phyloP scores from a whole-genome alignment of 2,113 vertebrate genomes.

The Tautogolabrus adspersus region DNA sequence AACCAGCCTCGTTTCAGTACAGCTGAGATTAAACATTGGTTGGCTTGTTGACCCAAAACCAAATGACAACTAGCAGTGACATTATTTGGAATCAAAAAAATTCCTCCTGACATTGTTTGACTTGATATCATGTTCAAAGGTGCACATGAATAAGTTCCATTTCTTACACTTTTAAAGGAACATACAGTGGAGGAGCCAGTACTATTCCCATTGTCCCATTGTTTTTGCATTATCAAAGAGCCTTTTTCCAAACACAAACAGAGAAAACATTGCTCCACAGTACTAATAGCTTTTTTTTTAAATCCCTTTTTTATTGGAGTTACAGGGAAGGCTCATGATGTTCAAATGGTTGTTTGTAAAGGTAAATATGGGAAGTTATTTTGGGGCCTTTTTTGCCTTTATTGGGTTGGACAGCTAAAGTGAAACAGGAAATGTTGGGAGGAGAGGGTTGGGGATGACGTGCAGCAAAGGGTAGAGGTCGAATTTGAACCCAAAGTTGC shows the following conservation, averaged over 20 bases:
- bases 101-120: background rate
- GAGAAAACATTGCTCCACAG: background rate
- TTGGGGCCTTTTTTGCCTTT: too few relatives aligned
- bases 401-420: too few relatives aligned
- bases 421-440: too few relatives aligned
- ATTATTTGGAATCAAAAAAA: background rate
- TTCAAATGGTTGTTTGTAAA: background rate
- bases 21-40: slow-evolving; percentile 2
- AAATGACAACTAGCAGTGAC: background rate
- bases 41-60: slow-evolving; percentile 5
- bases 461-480: too few relatives aligned
- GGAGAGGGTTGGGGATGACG: too few relatives aligned
- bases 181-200: background rate
- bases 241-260: too few relatives aligned
- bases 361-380: too few relatives aligned
- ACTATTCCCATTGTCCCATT: background rate
- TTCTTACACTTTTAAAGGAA: background rate
- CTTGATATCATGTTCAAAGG: background rate
- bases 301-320: background rate
- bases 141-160: background rate
- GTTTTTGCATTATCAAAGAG: background rate
- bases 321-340: background rate
- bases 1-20: slow-evolving; percentile 6
- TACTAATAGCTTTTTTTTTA: background rate
- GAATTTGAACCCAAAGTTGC: too few relatives aligned